Base-by-base conservation (phyloP, 2,113 vertebrate species). In the Stegastes partitus region DNA sequence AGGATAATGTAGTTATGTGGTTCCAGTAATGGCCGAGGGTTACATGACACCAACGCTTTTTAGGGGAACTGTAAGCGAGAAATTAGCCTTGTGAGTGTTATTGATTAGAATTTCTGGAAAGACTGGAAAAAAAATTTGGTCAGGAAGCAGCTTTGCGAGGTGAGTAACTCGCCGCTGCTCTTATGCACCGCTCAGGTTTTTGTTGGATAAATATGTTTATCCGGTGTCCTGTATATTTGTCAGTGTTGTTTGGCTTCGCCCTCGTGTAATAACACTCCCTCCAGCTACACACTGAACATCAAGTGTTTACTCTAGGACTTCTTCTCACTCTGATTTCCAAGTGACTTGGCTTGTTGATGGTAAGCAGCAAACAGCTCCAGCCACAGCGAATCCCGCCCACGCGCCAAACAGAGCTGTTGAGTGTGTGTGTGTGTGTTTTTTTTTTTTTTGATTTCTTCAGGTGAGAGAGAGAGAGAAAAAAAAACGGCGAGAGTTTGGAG, bases 311-410 rank as follows among this genome's bases (percentile, higher is more conserved):
- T 74, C 19, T 0, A 28, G 31, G 51, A 85, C 53, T 67, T 74
- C 37, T 75, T 81, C 68, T 84, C 77, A 44, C 78, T 79, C 59
- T 64, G 61, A 63, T 86, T 68, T 88, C 74, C 84, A 64, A 77
- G 70, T 71, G 83, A 91, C 86, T 88, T 74, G 82, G 88, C 84
- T 88, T 90, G 90, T 91, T 91, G 84, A 87, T 76, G 76, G 68
- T 63, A 76, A 79, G 54, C 77, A 59, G 73, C 81, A 78, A 86
- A 79, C 44, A 65, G 45, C 74, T 73, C 56, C 21, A 78, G 68
- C 80, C 34, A 53, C 66, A 18, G 68, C 21, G 39, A 25, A 76
- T 54, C 19, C 77, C 79, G n/a, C 88, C 88, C 45, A 83, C 89
- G 44, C 79, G 22, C 34, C 11, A 31, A 34, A 28, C 23, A 61